Conservation (phyloP, 2,113 vertebrate genomes). For the Cyanistes caeruleus region DNA sequence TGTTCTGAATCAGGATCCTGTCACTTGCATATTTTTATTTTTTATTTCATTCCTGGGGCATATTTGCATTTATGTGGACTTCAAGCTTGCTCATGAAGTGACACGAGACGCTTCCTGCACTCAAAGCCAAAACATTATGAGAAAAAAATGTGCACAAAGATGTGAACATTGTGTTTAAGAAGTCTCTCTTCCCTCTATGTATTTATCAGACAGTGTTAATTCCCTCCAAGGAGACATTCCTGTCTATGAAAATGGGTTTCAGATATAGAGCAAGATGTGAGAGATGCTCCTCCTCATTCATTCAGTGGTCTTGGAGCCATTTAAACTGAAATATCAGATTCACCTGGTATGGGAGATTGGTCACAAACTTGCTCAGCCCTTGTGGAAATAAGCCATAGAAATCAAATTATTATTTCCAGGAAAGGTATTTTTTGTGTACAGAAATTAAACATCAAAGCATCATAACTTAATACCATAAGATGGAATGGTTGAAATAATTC, state of each 20-base stretch:
- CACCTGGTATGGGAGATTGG: background rate
- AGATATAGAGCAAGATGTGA: background rate
- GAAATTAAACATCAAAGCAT: background rate
- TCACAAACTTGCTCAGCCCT: background rate
- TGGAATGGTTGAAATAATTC: background rate
- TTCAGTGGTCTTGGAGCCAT: background rate
- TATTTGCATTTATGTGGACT: background rate
- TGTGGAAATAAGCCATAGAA: background rate
- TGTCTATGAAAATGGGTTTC: background rate
- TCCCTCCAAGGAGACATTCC: background rate
- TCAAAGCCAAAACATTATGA: background rate
- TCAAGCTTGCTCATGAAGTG: background rate
- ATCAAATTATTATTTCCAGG: background rate
- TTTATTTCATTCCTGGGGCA: background rate
- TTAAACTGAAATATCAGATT: background rate
- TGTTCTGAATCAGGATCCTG: background rate
- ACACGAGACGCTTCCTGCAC: conserved; percentile 13
- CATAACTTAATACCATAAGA: background rate
- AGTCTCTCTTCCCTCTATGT: background rate
- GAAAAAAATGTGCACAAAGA: background rate
- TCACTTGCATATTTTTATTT: background rate
- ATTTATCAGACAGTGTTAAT: background rate
- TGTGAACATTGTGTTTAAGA: background rate
- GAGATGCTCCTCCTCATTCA: background rate
- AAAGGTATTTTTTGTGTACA: background rate